Conservation (phyloP, 2,888 invertebrate species). For the Torymus auratus region DNA sequence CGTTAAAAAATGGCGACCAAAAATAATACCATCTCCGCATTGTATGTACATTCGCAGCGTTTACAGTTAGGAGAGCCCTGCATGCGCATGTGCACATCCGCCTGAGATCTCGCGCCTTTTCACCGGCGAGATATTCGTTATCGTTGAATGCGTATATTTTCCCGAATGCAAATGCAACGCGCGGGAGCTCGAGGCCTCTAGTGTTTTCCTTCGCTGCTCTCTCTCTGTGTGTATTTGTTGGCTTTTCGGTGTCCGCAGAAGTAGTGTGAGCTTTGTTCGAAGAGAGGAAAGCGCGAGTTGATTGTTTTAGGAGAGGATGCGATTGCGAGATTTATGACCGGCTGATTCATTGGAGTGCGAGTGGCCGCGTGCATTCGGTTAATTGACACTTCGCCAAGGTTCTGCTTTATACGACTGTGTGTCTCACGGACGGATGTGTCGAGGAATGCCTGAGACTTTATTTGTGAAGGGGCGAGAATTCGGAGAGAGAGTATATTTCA, state of each 20-base stretch:
- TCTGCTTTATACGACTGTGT: no score
- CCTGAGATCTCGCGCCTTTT: neutral
- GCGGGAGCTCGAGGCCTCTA: neutral
- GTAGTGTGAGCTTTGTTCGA: no score
- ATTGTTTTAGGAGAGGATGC: neutral
- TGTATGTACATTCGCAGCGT: constrained; percentile 16
- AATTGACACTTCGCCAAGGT: no score
- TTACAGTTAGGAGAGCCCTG: constrained; percentile 21
- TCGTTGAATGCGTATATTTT: constrained; percentile 1
- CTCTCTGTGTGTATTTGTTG: no score
- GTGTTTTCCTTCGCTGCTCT: no score
- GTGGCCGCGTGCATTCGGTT: no score
- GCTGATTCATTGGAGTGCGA: neutral
- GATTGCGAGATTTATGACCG: constrained; percentile 13
- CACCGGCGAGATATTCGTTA: constrained; percentile 18
- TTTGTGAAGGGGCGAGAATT: no score
- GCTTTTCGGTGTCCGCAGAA: no score
- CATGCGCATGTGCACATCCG: neutral
- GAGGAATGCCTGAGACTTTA: no score
- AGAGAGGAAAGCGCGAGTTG: neutral
- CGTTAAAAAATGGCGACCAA: no score
- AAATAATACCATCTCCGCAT: neutral
- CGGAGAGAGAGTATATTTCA: neutral
- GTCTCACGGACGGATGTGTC: no score
- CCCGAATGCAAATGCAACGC: constrained; percentile 16